Evolutionary conservation across 2,888 invertebrate genomes (phyloP), one percentile per base, ranked within the genome.

Genomic region (Amiota mariae): DNA sequence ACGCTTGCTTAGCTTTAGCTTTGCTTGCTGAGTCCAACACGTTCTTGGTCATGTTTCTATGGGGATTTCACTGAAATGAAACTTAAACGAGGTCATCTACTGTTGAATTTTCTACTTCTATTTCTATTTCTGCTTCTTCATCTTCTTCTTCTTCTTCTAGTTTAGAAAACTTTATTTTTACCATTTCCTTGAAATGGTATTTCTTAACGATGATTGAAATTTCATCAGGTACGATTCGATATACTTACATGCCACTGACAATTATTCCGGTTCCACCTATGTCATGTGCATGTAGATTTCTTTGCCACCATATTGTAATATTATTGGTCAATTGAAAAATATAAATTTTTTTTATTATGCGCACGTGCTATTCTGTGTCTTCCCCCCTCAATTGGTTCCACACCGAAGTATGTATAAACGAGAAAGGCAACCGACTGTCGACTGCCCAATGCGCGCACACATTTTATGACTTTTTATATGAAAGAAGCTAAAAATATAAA

Each of bases 271-370:
- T 36, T 36, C 36, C 36, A 6, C 36, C 36, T 2, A 6, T 6
- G 36, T 6, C 36, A 36, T 36, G 72, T 70, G 71, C 59, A 20
- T 59, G 59, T 59, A 20, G 36, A 36, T 36, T 36, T 18, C 8
- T 59, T 8, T 20, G 8, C 20, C 11, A 46, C 56, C 20, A 57
- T 67, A 85, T 82, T 81, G 84, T 78, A 79, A 81, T 86, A 85
- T 85, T 85, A 86, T 85, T 86, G 84, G 84, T 86, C 84, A 85
- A 86, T 85, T 84, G 84, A 85, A 85, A 85, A 85, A 82, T 86
- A 82, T 82, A 85, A 85, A 79, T 84, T 86, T 85, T 70, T 70
- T 73, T 63, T 49, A 13, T 61, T 84, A 81, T 81, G 78, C 79
- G 79, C 85, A 84, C 84, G 85, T 86, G 85, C 82, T 78, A 20